Evolutionary conservation across 2,113 vertebrate genomes (phyloP).

Genomic region (Larimichthys polyactis): DNA sequence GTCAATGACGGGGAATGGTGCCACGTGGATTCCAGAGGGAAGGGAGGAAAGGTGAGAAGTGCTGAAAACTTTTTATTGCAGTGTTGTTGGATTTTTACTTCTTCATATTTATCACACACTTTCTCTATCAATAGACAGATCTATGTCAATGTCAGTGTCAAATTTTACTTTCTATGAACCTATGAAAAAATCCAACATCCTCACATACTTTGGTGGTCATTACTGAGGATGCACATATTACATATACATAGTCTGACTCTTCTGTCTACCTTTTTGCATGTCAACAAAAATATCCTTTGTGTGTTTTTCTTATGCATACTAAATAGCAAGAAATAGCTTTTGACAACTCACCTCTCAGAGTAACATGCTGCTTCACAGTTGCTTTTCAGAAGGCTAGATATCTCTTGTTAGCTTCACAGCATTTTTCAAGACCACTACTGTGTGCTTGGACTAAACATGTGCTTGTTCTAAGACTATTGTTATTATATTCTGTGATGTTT

Average conservation of each 20-base stretch:
- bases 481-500: background rate
- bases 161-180: background rate
- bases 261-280: background rate
- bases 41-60: conserved; percentile 89
- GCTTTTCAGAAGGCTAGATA: background rate
- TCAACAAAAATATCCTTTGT: background rate
- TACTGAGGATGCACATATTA: too few species aligned
- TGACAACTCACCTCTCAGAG: background rate
- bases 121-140: background rate
- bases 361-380: background rate
- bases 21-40: conserved; percentile 95
- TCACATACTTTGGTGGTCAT: background rate
- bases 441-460: background rate
- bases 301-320: background rate
- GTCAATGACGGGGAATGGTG: conserved; percentile 97
- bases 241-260: background rate
- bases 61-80: background rate
- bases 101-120: background rate
- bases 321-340: background rate
- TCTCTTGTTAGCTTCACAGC: background rate
- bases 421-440: background rate
- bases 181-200: background rate
- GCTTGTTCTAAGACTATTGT: background rate
- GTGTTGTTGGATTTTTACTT: background rate
- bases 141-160: background rate